Evolutionary conservation across 2,888 invertebrate species (phyloP).

Genomic region (Apotomis turbidana): DNA sequence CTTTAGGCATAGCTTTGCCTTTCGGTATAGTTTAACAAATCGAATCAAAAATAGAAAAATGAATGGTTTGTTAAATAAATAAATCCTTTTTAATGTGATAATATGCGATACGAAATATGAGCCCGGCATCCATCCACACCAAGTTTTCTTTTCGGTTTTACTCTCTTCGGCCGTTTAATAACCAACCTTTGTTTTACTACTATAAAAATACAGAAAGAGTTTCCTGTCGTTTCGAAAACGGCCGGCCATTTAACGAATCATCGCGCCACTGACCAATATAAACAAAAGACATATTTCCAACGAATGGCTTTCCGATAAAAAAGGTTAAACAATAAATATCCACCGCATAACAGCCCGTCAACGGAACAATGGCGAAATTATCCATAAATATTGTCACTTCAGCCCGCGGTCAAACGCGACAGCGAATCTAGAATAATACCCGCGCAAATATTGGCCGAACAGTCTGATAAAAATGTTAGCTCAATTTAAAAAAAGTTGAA

Average conservation of each 20-base stretch:
- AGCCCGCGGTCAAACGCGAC: slow-evolving; percentile 33
- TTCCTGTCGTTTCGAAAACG: not conserved
- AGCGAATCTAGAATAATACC: slow-evolving; percentile 36
- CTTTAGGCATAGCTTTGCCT: too few species aligned
- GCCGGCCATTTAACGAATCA: slow-evolving; percentile 18
- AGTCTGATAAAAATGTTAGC: slow-evolving; percentile 52
- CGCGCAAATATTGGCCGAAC: slow-evolving; percentile 30
- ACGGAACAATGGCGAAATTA: slow-evolving; percentile 42
- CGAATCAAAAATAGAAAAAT: too few species aligned
- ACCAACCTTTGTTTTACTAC: not conserved
- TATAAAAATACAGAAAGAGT: not conserved
- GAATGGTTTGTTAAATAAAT: too few species aligned
- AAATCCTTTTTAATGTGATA: too few species aligned
- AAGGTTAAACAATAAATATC: slow-evolving; percentile 42
- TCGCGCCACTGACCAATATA: slow-evolving; percentile 24
- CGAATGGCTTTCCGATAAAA: slow-evolving; percentile 40
- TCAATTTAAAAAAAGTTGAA: slow-evolving; percentile 54
- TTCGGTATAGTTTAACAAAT: too few species aligned
- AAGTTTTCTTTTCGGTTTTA: too few species aligned
- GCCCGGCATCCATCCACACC: too few species aligned
- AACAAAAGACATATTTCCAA: slow-evolving; percentile 35
- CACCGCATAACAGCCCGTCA: slow-evolving; percentile 37
- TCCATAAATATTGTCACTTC: slow-evolving; percentile 44
- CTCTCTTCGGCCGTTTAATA: not conserved
- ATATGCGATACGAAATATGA: too few species aligned